These are phyloP conservation scores for Philopotamus ludificatus DNA, from an alignment of 1,140 invertebrate genomes.

Conservation along the genomic window DNA sequence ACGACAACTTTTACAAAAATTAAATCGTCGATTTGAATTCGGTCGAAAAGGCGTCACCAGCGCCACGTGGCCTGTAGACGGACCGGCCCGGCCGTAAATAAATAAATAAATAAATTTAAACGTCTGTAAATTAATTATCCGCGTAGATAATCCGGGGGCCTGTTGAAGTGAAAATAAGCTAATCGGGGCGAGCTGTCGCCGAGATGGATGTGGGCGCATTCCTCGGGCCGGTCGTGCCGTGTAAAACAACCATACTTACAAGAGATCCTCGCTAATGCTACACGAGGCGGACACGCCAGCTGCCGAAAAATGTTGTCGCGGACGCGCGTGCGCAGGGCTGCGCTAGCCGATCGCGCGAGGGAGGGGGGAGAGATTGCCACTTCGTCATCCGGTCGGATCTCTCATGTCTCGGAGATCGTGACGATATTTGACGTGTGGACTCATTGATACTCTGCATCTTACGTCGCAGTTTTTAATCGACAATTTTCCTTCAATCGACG, in stretches of 20 bases:
- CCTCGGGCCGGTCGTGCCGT: slow-evolving; percentile 20
- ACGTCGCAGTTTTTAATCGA: too few species aligned
- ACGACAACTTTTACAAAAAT: slow-evolving; percentile 7
- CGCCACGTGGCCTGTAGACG: too few species aligned
- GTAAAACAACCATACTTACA: slow-evolving; percentile 39
- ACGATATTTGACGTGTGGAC: background rate
- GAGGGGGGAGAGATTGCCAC: too few species aligned
- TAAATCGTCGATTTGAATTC: background rate
- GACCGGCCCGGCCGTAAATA: background rate
- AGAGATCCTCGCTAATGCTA: slow-evolving; percentile 20
- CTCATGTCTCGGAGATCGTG: background rate
- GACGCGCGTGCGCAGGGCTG: background rate
- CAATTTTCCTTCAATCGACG: too few species aligned
- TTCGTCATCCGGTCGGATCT: background rate
- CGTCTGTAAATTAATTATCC: slow-evolving; percentile 35
- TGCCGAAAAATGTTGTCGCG: background rate
- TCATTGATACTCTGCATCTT: too few species aligned
- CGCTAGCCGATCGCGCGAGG: too few species aligned
- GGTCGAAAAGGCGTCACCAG: slow-evolving; percentile 3
- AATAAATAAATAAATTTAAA: slow-evolving; percentile 36
- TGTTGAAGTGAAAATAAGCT: slow-evolving; percentile 42
- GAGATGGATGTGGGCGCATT: slow-evolving; percentile 37
- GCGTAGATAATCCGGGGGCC: slow-evolving; percentile 35
- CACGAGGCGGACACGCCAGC: background rate
- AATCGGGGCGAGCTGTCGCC: slow-evolving; percentile 33